Evolutionary conservation across 2,113 vertebrate species (phyloP).

Genomic region (Vanacampus margaritifer): DNA sequence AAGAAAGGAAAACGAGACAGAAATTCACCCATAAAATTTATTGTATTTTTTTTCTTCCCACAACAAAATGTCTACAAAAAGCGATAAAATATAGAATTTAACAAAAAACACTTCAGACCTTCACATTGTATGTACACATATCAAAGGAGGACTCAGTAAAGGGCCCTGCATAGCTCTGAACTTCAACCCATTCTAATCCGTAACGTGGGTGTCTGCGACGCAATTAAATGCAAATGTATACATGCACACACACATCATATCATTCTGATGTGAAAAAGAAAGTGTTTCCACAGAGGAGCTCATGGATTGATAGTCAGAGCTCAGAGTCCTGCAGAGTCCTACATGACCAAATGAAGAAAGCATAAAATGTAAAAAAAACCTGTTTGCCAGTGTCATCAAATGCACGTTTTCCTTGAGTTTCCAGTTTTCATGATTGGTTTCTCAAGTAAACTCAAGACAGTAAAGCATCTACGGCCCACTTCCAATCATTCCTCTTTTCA

Average conservation of each 20-base stretch:
- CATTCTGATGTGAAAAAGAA: constrained; percentile 30
- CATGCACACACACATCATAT: constrained; percentile 25
- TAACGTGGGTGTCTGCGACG: constrained; percentile 33
- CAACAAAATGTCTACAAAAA: constrained; percentile 96
- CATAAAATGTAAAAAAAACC: constrained; percentile 51
- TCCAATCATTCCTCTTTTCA: constrained; percentile 57
- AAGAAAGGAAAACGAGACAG: constrained; percentile 63
- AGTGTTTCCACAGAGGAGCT: constrained; percentile 29
- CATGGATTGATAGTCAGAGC: constrained; percentile 29
- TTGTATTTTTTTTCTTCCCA: constrained; percentile 82
- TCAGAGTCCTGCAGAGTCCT: constrained; percentile 57
- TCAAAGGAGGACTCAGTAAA: constrained; percentile 83
- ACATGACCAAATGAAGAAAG: constrained; percentile 51
- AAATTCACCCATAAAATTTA: constrained; percentile 82
- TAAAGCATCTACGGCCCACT: constrained; percentile 65
- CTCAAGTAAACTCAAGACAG: constrained; percentile 64
- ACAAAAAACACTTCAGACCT: constrained; percentile 89
- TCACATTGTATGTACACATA: constrained; percentile 91
- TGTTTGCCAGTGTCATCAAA: constrained; percentile 53
- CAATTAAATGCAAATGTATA: constrained; percentile 32
- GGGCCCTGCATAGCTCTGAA: constrained; percentile 77
- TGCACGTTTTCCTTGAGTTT: constrained; percentile 60
- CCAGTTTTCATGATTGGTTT: constrained; percentile 58
- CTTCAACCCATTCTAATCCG: constrained; percentile 71
- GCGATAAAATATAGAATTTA: constrained; percentile 97